These are phyloP conservation scores for Dermolepida albohirtum DNA, from an alignment of 2,888 invertebrate genomes.

Conservation along the genomic window DNA sequence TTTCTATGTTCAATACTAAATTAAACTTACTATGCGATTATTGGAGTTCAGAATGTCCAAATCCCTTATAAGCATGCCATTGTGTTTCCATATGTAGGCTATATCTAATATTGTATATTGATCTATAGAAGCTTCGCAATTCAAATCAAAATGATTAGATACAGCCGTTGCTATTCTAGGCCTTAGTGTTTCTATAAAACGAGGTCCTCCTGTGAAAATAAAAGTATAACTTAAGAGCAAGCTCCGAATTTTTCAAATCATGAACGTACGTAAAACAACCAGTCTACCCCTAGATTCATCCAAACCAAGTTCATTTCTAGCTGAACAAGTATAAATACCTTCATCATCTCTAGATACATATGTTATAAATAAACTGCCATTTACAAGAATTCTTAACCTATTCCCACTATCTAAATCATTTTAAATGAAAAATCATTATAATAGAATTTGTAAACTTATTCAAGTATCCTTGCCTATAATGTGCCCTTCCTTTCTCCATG, in stretches of 20 bases:
- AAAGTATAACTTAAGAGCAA: background rate
- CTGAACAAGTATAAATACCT: slow-evolving; percentile 87
- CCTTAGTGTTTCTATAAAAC: slow-evolving; percentile 77
- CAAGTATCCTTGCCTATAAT: slow-evolving; percentile 66
- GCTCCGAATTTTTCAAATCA: background rate
- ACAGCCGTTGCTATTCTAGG: slow-evolving; percentile 76
- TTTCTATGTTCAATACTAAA: background rate
- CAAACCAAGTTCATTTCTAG: slow-evolving; percentile 86
- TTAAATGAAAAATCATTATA: background rate
- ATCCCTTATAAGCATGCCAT: slow-evolving; percentile 82
- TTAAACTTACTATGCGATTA: slow-evolving; percentile 65
- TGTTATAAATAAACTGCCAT: slow-evolving; percentile 87
- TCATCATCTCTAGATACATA: slow-evolving; percentile 89
- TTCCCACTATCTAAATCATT: slow-evolving; percentile 71
- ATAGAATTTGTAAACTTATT: slow-evolving; percentile 13
- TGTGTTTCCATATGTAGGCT: slow-evolving; percentile 93
- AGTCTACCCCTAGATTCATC: slow-evolving; percentile 87
- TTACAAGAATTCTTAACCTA: slow-evolving; percentile 82
- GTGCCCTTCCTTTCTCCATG: slow-evolving; percentile 91
- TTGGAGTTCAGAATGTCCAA: slow-evolving; percentile 70
- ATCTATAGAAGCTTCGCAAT: slow-evolving; percentile 88
- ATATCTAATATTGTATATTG: slow-evolving; percentile 80
- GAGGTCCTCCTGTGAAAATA: slow-evolving; percentile 74
- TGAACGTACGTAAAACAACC: slow-evolving; percentile 79
- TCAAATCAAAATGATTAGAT: slow-evolving; percentile 77